These are phyloP conservation scores for Notospermus geniculatus DNA, from an alignment of 1,140 invertebrate genomes.

Conservation along the genomic window DNA sequence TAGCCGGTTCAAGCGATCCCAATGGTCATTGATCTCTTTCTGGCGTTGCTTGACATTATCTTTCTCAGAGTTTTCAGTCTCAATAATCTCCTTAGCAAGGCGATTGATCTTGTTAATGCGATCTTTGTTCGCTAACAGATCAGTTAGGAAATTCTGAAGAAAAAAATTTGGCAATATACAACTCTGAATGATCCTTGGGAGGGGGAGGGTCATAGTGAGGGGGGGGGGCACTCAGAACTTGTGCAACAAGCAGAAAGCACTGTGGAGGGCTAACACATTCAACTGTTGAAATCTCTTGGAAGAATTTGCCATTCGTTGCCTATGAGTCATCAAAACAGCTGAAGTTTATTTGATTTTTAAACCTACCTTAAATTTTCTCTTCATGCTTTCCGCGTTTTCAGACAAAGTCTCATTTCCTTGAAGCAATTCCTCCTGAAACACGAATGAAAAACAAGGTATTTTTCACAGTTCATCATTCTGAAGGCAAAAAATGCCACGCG, in stretches of 20 bases:
- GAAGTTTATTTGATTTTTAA: too few species aligned
- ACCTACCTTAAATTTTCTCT: constrained; percentile 85
- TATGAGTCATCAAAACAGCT: too few species aligned
- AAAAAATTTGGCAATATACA: constrained; percentile 9
- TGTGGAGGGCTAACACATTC: too few species aligned
- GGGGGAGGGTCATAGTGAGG: too few species aligned
- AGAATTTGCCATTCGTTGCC: too few species aligned
- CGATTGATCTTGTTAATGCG: constrained; percentile 85
- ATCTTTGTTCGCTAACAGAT: constrained; percentile 87
- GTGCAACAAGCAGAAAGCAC: too few species aligned
- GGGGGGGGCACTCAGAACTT: too few species aligned
- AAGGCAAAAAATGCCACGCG: too few species aligned
- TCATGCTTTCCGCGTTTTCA: constrained; percentile 90
- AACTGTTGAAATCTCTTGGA: too few species aligned
- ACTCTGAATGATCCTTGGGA: too few species aligned
- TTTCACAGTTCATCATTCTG: too few species aligned
- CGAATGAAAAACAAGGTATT: constrained; percentile 13
- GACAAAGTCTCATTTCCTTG: constrained; percentile 74
- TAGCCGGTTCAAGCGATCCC: constrained; percentile 82
- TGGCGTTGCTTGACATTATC: constrained; percentile 73
- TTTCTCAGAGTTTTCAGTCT: constrained; percentile 82
- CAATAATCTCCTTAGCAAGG: constrained; percentile 81
- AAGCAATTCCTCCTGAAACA: constrained; percentile 72
- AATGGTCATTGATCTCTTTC: constrained; percentile 76
- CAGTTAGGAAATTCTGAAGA: constrained; percentile 86